Evolutionary conservation across 35 echinoderm and acorn worm genomes (phyloP).

Genomic region (Diadema setosum): DNA sequence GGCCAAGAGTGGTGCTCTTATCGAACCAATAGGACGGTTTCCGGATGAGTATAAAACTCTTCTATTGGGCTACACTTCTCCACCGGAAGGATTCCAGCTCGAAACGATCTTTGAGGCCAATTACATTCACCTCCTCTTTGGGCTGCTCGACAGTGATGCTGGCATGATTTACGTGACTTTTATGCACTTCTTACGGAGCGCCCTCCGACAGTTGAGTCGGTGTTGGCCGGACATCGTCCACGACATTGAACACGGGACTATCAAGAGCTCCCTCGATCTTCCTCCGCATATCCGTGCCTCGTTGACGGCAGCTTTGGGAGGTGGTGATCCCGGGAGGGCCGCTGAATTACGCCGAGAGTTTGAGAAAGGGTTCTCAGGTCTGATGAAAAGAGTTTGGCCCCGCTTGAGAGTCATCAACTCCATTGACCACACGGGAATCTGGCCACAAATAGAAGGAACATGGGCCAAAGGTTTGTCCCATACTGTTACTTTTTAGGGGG

Average conservation of each 20-base stretch:
- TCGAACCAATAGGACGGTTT: not conserved
- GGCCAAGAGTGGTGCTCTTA: not conserved
- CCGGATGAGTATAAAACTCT: not conserved
- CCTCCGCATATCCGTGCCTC: no score
- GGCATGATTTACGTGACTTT: not conserved
- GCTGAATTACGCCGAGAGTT: conserved; percentile 18
- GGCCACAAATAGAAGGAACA: not conserved
- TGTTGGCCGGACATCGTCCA: conserved; percentile 38
- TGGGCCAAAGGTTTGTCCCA: conserved; percentile 18
- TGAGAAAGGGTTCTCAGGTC: conserved; percentile 18
- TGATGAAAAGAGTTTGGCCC: conserved; percentile 49
- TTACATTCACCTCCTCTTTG: conserved; percentile 69
- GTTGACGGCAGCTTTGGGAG: not conserved
- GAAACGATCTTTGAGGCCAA: conserved; percentile 36
- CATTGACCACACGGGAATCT: not conserved
- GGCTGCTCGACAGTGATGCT: conserved; percentile 31
- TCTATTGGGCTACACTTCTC: not conserved
- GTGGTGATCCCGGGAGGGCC: conserved; percentile 12
- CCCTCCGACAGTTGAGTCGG: not conserved
- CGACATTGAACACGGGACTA: conserved; percentile 51
- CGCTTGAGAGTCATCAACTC: not conserved
- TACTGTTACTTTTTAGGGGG: not conserved
- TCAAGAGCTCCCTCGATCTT: conserved; percentile 32
- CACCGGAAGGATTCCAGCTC: conserved; percentile 25
- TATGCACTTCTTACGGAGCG: not conserved